Base-by-base conservation (phyloP, 2,113 vertebrate genomes). In the Microcebus jonahi region DNA sequence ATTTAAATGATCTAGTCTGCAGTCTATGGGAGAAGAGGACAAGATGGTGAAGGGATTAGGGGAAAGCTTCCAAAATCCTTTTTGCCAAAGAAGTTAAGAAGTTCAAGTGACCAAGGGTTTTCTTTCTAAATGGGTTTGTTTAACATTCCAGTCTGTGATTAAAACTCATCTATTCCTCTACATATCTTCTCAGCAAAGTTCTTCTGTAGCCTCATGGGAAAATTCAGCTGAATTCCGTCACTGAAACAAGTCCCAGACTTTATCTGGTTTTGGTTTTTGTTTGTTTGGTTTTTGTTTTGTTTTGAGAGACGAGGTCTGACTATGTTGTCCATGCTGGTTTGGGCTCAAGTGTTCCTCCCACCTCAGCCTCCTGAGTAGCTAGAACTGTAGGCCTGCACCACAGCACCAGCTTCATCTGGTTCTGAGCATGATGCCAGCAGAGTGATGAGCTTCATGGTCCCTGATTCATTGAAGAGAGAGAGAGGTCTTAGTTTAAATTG, bases 61-160 rank as follows among this genome's bases (percentile, higher is more conserved):
- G 82, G 42, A 87, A 93, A 67, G 36, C 55, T 90, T 93, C 92
- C 92, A 84, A 70, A 96, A 63, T 57, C 36, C n/a, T 83, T 57
- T 93, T 71, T 95, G 73, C 91, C 70, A 91, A 71, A 87, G 73
- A 75, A 45, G 25, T 80, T 67, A 93, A 88, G 65, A 68, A 5
- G 4, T 45, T 76, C 63, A 15, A 53, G 53, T 80, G 85, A 27
- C 55, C n/a, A 63, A 86, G 75, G 8, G 29, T 84, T 87, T 91
- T 89, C 85, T 94, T 68, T 95, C 92, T 93, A 68, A 89, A 82
- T 1, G 0, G 42, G 63, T 77, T 91, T 31, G 48, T 90, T 89
- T 63, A 70, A 48, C 42, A 95, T 87, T 95, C 73, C 68, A 83
- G 48, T 68, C 83, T 95, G 84, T 65, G 53, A 79, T 79, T 93